Base-by-base conservation (phyloP, 2,888 invertebrate species). In the Gonocerus acuteangulatus region DNA sequence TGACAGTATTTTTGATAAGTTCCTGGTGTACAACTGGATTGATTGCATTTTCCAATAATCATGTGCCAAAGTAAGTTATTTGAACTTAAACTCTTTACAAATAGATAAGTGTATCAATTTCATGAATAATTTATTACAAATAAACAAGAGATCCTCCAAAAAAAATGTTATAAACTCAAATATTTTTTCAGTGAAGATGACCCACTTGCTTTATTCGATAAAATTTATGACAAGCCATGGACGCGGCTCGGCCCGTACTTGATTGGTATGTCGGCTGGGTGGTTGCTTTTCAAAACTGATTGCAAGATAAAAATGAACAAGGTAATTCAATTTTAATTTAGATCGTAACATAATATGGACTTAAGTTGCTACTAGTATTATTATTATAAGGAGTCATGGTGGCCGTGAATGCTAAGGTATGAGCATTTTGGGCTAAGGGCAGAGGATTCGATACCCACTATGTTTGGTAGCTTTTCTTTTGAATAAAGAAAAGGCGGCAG, bases 181-280 rank as follows among this genome's bases (percentile, higher is more conserved):
- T n/a, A n/a, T n/a, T 39, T 19, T 63, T 65, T 15, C 63, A 80
- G 77, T 73, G 80, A 83, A 15, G 88, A 89, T 69, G 90, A 90
- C 72, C 89, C 89, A 0, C 77, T 90, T 71, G 89, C 89, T 0
- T 79, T 89, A 59, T 91, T 91, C 73, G 90, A 91, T 74, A 89
- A 90, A 77, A 89, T 91, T 69, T 91, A 91, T 73, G 90, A 90
- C 75, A 91, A 90, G 73, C 90, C 90, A 2, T 91, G 90, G 89
- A 91, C 90, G 0, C 76, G 90, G 62, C 75, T 90, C 13, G 89
- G 90, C 0, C 90, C 90, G 0, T 91, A 90, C 73, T 76, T 90
- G 2, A 84, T 90, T 59, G 90, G 90, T 67, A 90, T 91, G 89
- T 78, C 83, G n/a, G 84, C 85, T 0, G 90, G 90, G 0, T 91